Evolutionary conservation across 92 coral and sea anemone species (phyloP).

Genomic region (Virgularia gustaviana): DNA sequence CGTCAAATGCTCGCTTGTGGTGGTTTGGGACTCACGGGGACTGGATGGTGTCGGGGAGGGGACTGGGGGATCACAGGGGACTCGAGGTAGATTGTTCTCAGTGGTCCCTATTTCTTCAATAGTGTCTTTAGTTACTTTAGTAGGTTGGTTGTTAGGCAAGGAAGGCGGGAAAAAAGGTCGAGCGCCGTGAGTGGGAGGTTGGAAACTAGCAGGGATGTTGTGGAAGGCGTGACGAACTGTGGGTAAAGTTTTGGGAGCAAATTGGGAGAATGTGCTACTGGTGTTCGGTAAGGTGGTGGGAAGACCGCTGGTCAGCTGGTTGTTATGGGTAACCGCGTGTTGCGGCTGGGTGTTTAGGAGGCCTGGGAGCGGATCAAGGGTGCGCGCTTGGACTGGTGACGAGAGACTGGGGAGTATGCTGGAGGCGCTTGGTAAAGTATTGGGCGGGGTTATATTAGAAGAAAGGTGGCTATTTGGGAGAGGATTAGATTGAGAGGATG

Average conservation of each 20-base stretch:
- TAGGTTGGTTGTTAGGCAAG: not conserved
- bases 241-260: constrained; percentile 10
- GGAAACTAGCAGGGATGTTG: not conserved
- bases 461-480: too few relatives aligned
- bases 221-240: constrained; percentile 21
- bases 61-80: too few relatives aligned
- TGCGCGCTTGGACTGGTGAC: not conserved
- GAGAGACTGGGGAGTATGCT: not conserved
- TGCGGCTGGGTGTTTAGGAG: not conserved
- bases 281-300: not conserved
- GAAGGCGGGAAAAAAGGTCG: not conserved
- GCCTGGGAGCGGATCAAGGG: not conserved
- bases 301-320: constrained; percentile 3
- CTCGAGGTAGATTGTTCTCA: too few relatives aligned
- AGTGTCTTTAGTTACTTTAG: too few relatives aligned
- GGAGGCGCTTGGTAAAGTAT: not conserved
- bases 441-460: too few relatives aligned
- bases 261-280: constrained; percentile 16
- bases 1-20: too few relatives aligned
- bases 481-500: too few relatives aligned
- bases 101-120: too few relatives aligned
- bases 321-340: not conserved
- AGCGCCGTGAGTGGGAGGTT: not conserved
- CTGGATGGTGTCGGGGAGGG: too few relatives aligned
- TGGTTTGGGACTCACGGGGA: too few relatives aligned